These are phyloP conservation scores for Morphnarchus princeps DNA, from an alignment of 2,113 vertebrate species.

Conservation along the genomic window DNA sequence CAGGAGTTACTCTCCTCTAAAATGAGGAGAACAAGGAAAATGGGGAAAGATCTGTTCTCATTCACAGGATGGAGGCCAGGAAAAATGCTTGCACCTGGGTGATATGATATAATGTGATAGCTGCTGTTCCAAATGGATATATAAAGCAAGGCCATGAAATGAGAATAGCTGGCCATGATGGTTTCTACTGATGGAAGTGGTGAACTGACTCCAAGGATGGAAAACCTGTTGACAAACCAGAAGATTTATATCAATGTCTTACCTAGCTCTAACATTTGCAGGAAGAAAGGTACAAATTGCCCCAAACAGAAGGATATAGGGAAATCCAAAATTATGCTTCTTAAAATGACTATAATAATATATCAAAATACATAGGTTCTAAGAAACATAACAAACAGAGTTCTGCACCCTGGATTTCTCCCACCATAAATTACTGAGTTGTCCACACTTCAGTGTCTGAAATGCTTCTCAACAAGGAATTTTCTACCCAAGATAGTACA, in stretches of 20 bases:
- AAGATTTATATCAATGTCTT: background rate
- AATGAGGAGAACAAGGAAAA: background rate
- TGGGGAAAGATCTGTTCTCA: background rate
- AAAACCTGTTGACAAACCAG: background rate
- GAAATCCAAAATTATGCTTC: background rate
- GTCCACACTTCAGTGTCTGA: background rate
- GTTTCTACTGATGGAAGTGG: background rate
- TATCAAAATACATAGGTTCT: background rate
- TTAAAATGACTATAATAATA: background rate
- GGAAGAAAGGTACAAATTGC: background rate
- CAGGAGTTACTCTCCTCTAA: background rate
- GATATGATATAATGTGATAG: background rate
- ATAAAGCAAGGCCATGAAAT: background rate
- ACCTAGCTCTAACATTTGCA: background rate
- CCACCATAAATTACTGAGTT: background rate
- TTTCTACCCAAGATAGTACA: background rate
- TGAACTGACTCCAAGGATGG: background rate
- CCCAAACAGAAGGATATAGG: background rate
- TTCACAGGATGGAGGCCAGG: background rate
- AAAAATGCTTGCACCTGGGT: background rate
- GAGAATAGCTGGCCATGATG: background rate
- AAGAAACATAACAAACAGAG: background rate
- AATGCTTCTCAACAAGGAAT: background rate
- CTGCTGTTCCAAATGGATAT: background rate
- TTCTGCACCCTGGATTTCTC: background rate